Base-by-base conservation (phyloP, 2,797 vertebrate genomes). In the Anguilla megastoma region DNA sequence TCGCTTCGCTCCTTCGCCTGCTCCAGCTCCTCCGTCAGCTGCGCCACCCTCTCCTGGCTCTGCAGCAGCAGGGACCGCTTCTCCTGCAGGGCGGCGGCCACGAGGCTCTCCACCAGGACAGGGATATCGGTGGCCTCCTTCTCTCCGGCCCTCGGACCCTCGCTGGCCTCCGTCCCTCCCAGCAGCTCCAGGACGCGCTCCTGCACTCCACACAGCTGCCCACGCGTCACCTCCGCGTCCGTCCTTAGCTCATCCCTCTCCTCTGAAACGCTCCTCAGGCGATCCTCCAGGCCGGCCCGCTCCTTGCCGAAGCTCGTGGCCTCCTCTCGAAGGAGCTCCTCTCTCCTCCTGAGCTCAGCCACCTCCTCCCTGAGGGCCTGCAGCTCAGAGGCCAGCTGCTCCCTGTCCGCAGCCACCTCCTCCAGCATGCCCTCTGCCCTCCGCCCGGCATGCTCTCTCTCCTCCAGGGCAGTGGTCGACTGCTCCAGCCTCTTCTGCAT, bases 401-500 rank as follows among this genome's bases (percentile, higher is more conserved):
- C 94, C 88, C 95, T 97, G 56, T 97, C 95, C 88, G 69, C 91
- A 0, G 79, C 85, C 12, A 94, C 89, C 85, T 92, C 92, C 89
- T 95, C 93, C 45, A 98, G 89, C 88, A 96, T 95, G 88, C 88
- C 91, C 86, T 94, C 94, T 12, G 97, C 4, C 8, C 91, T 93
- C 63, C 93, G 93, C 71, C 63, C 88, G 84, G 93, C 92, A 87
- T 94, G 90, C 63, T 90, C 90, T 83, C 91, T 94, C 50, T 95
- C 92, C 88, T 91, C 93, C 88, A 95, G 93, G 88, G 93, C 86
- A 85, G 93, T 87, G 0, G 95, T 93, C 63, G 96, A 91, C 66
- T 95, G 95, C 86, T 95, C 95, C 80, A 96, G 85, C 63, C 95
- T 96, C 90, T 94, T 91, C 60, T 94, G 92, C 74, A 98, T 93